phyloP scores from a whole-genome alignment of 2,888 invertebrate genomes.

The Abrostola tripartita region DNA sequence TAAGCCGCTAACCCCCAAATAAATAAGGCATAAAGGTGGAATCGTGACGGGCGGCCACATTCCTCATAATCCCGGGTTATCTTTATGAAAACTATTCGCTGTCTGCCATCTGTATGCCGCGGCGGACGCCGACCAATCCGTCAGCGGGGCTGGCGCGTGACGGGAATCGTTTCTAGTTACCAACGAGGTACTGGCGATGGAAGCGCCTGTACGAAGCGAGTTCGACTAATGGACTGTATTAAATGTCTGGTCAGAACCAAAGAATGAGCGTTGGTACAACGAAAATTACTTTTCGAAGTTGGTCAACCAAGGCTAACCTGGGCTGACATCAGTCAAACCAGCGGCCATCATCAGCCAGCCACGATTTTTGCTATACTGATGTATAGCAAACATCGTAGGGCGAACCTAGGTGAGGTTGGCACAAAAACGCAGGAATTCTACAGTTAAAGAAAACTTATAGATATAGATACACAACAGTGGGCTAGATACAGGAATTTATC shows the following conservation, averaged over 20 bases:
- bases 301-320: no score
- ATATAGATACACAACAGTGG: no score
- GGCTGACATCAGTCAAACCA: no score
- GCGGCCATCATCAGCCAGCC: no score
- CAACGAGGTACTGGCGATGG: slow-evolving; percentile 32
- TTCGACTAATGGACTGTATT: neutral
- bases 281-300: no score
- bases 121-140: slow-evolving; percentile 70
- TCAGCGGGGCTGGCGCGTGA: slow-evolving; percentile 73
- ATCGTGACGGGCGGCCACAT: slow-evolving; percentile 61
- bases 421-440: no score
- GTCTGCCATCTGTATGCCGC: slow-evolving; percentile 71
- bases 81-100: slow-evolving; percentile 78
- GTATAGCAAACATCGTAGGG: no score
- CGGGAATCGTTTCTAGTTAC: slow-evolving; percentile 57
- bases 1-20: slow-evolving; percentile 58
- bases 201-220: slow-evolving; percentile 29
- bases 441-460: no score
- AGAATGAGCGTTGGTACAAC: no score
- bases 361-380: no score
- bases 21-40: slow-evolving; percentile 61
- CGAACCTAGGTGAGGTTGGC: no score
- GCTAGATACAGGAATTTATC: no score
- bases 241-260: neutral
- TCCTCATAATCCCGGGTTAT: slow-evolving; percentile 78